Conservation (phyloP, 2,797 vertebrate species). For the Dicrostonyx torquatus region DNA sequence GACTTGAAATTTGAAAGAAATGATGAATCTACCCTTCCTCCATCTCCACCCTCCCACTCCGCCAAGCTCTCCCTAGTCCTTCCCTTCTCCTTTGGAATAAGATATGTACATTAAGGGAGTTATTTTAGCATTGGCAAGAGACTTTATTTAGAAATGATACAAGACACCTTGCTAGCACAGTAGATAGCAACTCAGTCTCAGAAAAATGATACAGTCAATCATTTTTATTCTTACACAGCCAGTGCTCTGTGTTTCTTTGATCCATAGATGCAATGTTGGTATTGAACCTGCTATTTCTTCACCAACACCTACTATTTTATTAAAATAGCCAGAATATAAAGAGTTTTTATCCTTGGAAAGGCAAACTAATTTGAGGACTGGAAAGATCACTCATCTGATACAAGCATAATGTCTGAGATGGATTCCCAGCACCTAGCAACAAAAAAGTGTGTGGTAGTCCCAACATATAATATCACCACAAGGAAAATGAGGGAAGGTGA, state of each 20-base stretch:
- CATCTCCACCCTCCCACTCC: not conserved
- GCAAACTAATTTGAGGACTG: not conserved
- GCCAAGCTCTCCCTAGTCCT: too few species aligned
- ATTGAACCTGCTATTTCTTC: not conserved
- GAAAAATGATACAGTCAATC: not conserved
- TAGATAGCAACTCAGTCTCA: not conserved
- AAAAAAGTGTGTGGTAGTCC: not conserved
- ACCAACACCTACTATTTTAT: not conserved
- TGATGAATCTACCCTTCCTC: not conserved
- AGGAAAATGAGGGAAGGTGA: not conserved
- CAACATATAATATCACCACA: not conserved
- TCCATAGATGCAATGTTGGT: not conserved
- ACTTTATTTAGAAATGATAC: conserved; percentile 27
- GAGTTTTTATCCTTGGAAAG: not conserved
- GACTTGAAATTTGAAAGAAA: too few species aligned
- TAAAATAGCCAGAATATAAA: not conserved
- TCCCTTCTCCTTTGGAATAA: too few species aligned
- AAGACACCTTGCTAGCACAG: not conserved
- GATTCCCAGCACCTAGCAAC: not conserved
- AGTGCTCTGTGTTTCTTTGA: not conserved
- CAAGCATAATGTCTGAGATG: not conserved
- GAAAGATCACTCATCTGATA: not conserved
- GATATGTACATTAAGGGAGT: too few species aligned
- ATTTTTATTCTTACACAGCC: not conserved
- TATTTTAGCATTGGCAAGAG: too few species aligned